A percentile compares a stretch with the other conserved stretches of the same genome.
These are phyloP conservation scores for Crotalus viridis DNA, from an alignment of 2,113 vertebrate genomes.

Conservation along the genomic window DNA sequence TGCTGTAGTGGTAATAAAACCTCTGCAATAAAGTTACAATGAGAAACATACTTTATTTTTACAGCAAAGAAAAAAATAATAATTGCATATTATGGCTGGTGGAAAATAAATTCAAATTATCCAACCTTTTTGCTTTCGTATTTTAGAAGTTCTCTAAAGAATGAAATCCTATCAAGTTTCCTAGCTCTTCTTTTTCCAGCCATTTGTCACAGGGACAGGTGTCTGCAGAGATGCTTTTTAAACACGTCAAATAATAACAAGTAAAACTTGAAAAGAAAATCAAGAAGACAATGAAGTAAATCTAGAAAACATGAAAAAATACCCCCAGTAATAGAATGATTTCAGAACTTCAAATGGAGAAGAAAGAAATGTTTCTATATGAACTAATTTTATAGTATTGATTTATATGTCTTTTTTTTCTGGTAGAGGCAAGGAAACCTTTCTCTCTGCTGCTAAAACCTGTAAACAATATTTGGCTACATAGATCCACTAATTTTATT, in stretches of 20 bases:
- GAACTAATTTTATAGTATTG: neutral
- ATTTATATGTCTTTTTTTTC: neutral
- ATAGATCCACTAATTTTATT: neutral
- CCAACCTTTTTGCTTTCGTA: neutral
- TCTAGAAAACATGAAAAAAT: neutral
- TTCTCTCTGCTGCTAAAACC: neutral
- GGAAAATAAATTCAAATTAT: conserved; percentile 16
- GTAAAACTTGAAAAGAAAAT: neutral
- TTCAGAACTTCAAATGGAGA: neutral
- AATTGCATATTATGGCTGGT: neutral
- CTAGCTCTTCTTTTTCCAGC: neutral
- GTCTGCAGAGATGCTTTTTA: neutral
- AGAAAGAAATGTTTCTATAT: neutral
- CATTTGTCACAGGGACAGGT: neutral
- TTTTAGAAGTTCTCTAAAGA: conserved; percentile 22
- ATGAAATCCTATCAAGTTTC: conserved; percentile 21
- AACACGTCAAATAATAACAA: neutral
- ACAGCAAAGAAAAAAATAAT: neutral
- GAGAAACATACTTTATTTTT: neutral
- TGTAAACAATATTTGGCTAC: neutral
- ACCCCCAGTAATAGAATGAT: neutral
- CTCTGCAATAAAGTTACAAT: conserved; percentile 1
- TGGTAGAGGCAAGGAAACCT: neutral
- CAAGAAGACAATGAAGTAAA: neutral
- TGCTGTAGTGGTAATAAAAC: neutral